phyloP scores from a whole-genome alignment of 2,113 vertebrate genomes.

The Capricornis sumatraensis region DNA sequence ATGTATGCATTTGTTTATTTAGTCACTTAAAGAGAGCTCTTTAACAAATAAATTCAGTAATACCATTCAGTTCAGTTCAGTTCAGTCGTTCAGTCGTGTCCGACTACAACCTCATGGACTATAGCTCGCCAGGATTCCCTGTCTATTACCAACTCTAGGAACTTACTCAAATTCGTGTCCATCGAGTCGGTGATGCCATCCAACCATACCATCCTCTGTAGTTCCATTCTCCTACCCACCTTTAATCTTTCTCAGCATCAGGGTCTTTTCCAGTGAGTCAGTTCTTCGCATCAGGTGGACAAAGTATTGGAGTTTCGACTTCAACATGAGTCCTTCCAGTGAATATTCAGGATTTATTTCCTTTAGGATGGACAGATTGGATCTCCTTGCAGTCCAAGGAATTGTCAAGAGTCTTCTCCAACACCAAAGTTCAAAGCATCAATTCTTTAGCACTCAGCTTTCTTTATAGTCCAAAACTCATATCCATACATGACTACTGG shows the following conservation, averaged over 20 bases:
- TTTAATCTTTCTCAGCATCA: neutral
- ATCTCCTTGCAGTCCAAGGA: neutral
- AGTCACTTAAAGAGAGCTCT: neutral
- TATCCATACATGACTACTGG: neutral
- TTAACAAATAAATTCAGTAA: neutral
- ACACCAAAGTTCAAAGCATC: neutral
- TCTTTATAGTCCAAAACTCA: neutral
- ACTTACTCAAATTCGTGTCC: neutral
- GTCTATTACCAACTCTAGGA: neutral
- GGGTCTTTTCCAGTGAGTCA: neutral
- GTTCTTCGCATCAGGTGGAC: neutral
- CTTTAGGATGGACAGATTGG: neutral
- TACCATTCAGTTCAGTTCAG: neutral
- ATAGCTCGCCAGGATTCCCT: neutral
- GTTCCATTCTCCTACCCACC: neutral
- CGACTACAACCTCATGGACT: accelerated
- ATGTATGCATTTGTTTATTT: neutral
- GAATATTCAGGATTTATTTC: neutral
- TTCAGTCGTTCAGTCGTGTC: neutral
- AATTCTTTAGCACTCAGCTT: neutral
- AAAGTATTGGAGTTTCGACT: neutral
- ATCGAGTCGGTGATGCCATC: neutral
- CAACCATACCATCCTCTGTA: neutral
- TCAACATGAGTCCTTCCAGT: neutral
- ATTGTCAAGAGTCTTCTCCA: neutral